Percentiles rank a stretch among this genome's conserved stretches.
phyloP scores from a whole-genome alignment of 2,797 vertebrate species.

The Smutsia temminckii region DNA sequence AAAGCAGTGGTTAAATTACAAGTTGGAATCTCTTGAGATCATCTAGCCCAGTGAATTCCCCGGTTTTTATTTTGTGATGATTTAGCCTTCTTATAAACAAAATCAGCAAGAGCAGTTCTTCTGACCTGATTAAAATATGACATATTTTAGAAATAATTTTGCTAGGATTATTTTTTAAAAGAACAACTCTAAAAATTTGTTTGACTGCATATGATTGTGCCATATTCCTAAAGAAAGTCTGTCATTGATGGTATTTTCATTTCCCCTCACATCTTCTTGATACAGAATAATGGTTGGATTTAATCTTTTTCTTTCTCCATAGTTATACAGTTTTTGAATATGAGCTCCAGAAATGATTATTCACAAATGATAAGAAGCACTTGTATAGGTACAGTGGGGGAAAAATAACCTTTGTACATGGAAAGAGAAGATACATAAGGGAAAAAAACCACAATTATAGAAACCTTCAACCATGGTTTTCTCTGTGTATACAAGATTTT shows the following conservation, averaged over 20 bases:
- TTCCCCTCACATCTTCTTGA: not conserved
- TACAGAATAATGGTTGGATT: conserved; percentile 11
- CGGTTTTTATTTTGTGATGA: conserved; percentile 30
- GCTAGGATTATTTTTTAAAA: conserved; percentile 31
- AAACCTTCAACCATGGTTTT: conserved; percentile 1
- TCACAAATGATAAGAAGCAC: not conserved
- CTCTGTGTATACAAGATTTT: not conserved
- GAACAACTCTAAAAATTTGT: conserved; percentile 37
- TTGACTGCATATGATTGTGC: not conserved
- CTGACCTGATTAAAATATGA: not conserved
- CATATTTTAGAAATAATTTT: not conserved
- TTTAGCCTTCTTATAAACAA: conserved; percentile 45
- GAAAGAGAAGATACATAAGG: not conserved
- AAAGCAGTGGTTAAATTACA: not conserved
- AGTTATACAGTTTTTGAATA: conserved; percentile 38
- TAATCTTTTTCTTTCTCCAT: conserved; percentile 50
- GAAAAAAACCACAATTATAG: not conserved
- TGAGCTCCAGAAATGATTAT: conserved; percentile 36
- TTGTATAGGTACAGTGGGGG: not conserved
- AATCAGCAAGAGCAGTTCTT: conserved; percentile 21
- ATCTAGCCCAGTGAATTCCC: not conserved
- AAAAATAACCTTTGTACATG: not conserved
- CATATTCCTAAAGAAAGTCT: conserved; percentile 46
- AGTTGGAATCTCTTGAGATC: not conserved
- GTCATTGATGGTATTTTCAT: not conserved